Evolutionary conservation across 2,113 vertebrate genomes (phyloP).

Genomic region (Romanogobio albipinnatus): DNA sequence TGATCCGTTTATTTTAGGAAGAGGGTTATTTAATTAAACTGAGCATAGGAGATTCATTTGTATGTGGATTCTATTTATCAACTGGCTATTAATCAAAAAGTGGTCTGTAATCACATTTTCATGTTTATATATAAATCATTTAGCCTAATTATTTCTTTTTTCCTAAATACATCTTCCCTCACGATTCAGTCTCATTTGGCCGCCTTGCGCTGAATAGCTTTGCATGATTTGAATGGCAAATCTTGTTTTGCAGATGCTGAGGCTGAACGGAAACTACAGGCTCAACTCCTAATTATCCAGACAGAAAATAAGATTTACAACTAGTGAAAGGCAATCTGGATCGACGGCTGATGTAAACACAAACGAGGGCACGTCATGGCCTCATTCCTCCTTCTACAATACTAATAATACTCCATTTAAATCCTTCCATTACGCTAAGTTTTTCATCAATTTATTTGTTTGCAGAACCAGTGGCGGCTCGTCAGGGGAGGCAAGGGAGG

Average conservation of each 20-base stretch:
- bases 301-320: constrained; percentile 8
- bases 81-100: constrained; percentile 45
- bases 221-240: background rate
- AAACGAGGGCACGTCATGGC: background rate
- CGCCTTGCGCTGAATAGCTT: constrained; percentile 4
- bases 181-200: background rate
- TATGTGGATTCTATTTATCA: constrained; percentile 44
- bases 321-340: background rate
- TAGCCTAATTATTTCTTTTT: constrained; percentile 11
- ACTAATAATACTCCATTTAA: background rate
- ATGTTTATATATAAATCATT: constrained; percentile 25
- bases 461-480: too few relatives aligned
- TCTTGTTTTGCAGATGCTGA: constrained; percentile 6
- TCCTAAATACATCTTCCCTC: background rate
- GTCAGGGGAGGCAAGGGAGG: too few relatives aligned
- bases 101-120: constrained; percentile 25
- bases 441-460: background rate
- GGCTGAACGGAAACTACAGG: background rate
- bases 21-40: constrained; percentile 40
- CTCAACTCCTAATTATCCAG: constrained; percentile 22
- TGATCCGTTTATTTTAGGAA: constrained; percentile 35
- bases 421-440: background rate
- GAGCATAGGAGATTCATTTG: constrained; percentile 45
- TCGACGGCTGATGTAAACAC: constrained; percentile 21
- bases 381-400: background rate